Conservation (phyloP, 2,888 invertebrate genomes). For the Eupithecia centaureata region DNA sequence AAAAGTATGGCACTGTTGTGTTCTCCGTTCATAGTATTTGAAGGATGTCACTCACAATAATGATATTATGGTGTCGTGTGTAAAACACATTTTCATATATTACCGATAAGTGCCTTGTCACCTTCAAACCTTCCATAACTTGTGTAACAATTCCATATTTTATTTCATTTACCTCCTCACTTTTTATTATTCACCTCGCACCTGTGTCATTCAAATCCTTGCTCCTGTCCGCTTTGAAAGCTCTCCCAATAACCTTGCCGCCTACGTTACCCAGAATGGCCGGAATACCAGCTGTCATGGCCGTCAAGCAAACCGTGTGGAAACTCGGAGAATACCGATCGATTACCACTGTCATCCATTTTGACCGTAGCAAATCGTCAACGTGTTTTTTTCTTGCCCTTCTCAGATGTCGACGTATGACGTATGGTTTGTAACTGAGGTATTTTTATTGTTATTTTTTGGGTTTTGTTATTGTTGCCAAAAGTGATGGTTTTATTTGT, state of each 20-base stretch:
- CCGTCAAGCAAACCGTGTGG: slow-evolving; percentile 49
- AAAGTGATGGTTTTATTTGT: not conserved
- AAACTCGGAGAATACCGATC: slow-evolving; percentile 56
- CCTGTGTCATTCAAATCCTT: slow-evolving; percentile 47
- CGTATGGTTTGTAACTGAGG: slow-evolving; percentile 57
- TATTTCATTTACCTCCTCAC: slow-evolving; percentile 24
- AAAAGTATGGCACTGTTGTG: not conserved
- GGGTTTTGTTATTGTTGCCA: not conserved
- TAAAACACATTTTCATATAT: not conserved
- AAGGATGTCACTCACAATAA: not conserved
- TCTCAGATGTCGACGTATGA: slow-evolving; percentile 59
- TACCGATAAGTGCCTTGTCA: not conserved
- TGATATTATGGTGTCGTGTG: not conserved
- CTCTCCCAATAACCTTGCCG: slow-evolving; percentile 17
- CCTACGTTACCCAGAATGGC: slow-evolving; percentile 3
- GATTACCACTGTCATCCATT: slow-evolving; percentile 59
- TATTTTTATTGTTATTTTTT: slow-evolving; percentile 38
- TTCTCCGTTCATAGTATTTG: not conserved
- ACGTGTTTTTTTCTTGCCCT: slow-evolving; percentile 61
- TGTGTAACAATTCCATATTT: slow-evolving; percentile 33
- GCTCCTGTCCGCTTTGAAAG: slow-evolving; percentile 37
- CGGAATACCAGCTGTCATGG: slow-evolving; percentile 24
- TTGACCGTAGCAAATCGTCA: slow-evolving; percentile 69
- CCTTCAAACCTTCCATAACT: slow-evolving; percentile 13
- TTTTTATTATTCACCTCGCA: slow-evolving; percentile 11